Conservation (phyloP, 2,888 invertebrate species). For the Calameuta filiformis region DNA sequence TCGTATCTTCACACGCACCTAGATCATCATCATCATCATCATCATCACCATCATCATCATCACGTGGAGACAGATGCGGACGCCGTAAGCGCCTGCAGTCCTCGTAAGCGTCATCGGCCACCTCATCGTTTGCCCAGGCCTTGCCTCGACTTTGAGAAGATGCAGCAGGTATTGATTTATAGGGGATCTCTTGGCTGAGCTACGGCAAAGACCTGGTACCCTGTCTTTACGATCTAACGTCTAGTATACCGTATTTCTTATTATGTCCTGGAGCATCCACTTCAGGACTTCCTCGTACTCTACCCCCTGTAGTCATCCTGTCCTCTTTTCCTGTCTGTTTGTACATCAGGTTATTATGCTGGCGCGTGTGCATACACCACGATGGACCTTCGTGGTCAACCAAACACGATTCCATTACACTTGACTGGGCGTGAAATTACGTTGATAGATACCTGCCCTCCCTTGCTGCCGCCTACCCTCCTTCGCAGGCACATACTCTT, state of each 20-base stretch:
- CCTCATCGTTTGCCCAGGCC: slow-evolving; percentile 77
- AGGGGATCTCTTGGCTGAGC: too few relatives aligned
- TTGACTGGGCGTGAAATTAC: slow-evolving; percentile 33
- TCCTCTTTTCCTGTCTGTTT: background rate
- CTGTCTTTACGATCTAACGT: too few relatives aligned
- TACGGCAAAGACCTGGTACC: too few relatives aligned
- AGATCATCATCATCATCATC: slow-evolving; percentile 68
- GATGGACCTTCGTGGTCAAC: slow-evolving; percentile 30
- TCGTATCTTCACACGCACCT: slow-evolving; percentile 61
- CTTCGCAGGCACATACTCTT: background rate
- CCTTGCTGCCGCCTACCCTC: background rate
- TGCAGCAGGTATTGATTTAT: slow-evolving; percentile 82
- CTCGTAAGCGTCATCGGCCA: slow-evolving; percentile 68
- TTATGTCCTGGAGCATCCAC: too few relatives aligned
- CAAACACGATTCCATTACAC: slow-evolving; percentile 33
- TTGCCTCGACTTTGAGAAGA: slow-evolving; percentile 95
- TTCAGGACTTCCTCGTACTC: too few relatives aligned
- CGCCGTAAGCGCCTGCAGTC: slow-evolving; percentile 72
- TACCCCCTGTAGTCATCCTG: too few relatives aligned
- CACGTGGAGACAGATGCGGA: slow-evolving; percentile 47
- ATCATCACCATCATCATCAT: slow-evolving; percentile 36
- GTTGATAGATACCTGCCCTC: slow-evolving; percentile 18
- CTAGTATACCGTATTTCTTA: too few relatives aligned
- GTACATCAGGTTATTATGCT: slow-evolving; percentile 19
- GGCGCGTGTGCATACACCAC: slow-evolving; percentile 16